A percentile compares a stretch with the other conserved stretches of the same genome.
phyloP scores from a whole-genome alignment of 2,888 invertebrate species.

The Rhorus exstirpatorius region DNA sequence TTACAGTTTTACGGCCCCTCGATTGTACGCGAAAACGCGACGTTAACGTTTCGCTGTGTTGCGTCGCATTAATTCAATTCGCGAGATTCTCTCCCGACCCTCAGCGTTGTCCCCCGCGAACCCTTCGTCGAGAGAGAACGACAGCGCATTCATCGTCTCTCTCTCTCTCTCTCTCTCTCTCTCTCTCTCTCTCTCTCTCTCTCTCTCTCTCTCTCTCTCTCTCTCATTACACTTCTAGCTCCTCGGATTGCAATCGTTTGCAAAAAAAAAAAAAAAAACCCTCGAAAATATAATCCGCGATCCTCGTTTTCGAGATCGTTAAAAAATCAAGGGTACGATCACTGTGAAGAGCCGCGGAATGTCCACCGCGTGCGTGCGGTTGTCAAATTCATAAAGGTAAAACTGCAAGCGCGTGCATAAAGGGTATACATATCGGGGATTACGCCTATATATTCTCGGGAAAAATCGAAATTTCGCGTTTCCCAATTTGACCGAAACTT shows the following conservation, averaged over 20 bases:
- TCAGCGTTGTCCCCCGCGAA: constrained; percentile 65
- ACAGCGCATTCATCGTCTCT: constrained; percentile 33
- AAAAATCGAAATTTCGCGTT: too few species aligned
- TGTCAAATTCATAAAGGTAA: constrained; percentile 37
- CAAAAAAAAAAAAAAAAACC: too few species aligned
- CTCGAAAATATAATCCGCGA: constrained; percentile 47
- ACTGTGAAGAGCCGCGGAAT: constrained; percentile 19
- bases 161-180: constrained; percentile 8
- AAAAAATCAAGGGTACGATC: constrained; percentile 68
- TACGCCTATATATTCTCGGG: too few species aligned
- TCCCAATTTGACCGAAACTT: too few species aligned
- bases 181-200: constrained; percentile 13
- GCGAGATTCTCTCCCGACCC: constrained; percentile 63
- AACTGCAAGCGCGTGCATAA: background rate
- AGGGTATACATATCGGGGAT: too few species aligned
- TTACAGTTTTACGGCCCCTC: constrained; percentile 57
- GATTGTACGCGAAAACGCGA: constrained; percentile 74
- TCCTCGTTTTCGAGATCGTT: constrained; percentile 63
- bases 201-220: too few species aligned
- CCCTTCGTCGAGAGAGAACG: constrained; percentile 39
- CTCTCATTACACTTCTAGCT: constrained; percentile 27
- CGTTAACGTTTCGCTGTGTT: constrained; percentile 75
- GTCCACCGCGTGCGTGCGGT: constrained; percentile 11
- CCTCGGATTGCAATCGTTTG: constrained; percentile 47
- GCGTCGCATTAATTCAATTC: constrained; percentile 79